Conservation (phyloP, 2,888 invertebrate species). For the Hofmannophila pseudospretella region DNA sequence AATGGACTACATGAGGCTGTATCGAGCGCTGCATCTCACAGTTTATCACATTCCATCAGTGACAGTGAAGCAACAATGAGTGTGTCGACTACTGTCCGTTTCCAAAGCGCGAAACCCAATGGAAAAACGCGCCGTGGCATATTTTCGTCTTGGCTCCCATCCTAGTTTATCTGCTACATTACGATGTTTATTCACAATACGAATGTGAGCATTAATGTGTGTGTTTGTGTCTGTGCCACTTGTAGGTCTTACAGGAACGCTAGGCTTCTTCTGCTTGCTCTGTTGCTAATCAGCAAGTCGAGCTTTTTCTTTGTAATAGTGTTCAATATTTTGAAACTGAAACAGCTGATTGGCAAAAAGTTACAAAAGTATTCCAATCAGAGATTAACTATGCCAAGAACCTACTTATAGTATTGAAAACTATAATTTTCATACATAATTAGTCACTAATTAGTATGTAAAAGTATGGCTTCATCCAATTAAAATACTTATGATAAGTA, state of each 20-base stretch:
- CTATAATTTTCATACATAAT: too few species aligned
- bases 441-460: too few species aligned
- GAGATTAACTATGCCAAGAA: too few species aligned
- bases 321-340: too few species aligned
- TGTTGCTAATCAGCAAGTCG: not conserved
- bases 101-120: constrained; percentile 74
- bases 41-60: constrained; percentile 48
- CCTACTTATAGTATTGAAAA: too few species aligned
- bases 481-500: too few species aligned
- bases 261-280: not conserved
- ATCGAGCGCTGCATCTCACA: constrained; percentile 5
- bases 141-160: constrained; percentile 78
- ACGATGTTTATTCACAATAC: constrained; percentile 79
- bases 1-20: constrained; percentile 7
- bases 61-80: constrained; percentile 48
- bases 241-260: constrained; percentile 26
- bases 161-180: constrained; percentile 78
- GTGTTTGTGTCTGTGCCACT: constrained; percentile 48
- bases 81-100: constrained; percentile 60
- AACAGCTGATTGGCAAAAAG: too few species aligned
- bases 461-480: too few species aligned
- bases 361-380: too few species aligned
- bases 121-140: constrained; percentile 77
- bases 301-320: too few species aligned
- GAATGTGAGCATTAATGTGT: constrained; percentile 73